Conservation (phyloP, 1,140 invertebrate genomes). For the Leptopilina clavipes region DNA sequence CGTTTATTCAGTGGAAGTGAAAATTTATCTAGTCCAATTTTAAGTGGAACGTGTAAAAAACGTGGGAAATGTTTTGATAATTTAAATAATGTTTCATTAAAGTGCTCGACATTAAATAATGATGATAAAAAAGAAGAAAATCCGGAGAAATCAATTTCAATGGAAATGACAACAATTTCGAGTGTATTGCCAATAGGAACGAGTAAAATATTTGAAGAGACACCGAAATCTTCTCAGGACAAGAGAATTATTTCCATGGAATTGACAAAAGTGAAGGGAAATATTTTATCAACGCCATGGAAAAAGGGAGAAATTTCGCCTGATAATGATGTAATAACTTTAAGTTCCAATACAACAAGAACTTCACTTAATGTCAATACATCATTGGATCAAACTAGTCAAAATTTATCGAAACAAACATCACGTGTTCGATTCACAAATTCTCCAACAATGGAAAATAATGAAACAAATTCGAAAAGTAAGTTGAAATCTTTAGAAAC, state of each 20-base stretch:
- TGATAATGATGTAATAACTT: constrained; percentile 35
- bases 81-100: too few species aligned
- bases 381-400: constrained; percentile 49
- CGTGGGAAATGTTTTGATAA: too few species aligned
- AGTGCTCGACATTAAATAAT: not conserved
- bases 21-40: too few species aligned
- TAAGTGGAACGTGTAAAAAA: too few species aligned
- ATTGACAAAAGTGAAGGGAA: constrained; percentile 42
- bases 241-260: constrained; percentile 52
- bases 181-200: not conserved
- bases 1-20: too few species aligned
- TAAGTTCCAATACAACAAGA: constrained; percentile 35
- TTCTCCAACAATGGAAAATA: too few species aligned
- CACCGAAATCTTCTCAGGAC: constrained; percentile 25
- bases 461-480: too few species aligned
- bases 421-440: too few species aligned
- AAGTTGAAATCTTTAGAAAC: too few species aligned
- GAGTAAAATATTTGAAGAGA: constrained; percentile 19
- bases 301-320: constrained; percentile 11
- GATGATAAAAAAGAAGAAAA: not conserved
- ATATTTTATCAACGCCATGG: constrained; percentile 30
- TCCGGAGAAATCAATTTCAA: not conserved
- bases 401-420: too few species aligned
- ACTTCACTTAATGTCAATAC: constrained; percentile 63
- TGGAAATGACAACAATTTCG: too few species aligned